Conservation (phyloP, 2,113 vertebrate species). For the Neofelis nebulosa region DNA sequence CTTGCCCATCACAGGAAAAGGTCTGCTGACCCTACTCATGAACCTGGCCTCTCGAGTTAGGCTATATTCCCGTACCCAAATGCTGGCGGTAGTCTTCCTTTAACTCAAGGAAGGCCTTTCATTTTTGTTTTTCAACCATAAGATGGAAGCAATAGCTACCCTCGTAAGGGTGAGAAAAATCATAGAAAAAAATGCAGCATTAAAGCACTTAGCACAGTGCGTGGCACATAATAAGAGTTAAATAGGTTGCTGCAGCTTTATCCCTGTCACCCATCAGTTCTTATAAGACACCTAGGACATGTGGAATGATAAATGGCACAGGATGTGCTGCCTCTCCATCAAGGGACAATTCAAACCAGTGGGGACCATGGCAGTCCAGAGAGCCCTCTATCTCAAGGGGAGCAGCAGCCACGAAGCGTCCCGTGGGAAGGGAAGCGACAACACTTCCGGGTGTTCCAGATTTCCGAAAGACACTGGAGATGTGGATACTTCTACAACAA, state of each 20-base stretch:
- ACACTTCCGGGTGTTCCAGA: background rate
- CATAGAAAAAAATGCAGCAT: background rate
- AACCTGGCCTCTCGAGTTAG: background rate
- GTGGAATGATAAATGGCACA: background rate
- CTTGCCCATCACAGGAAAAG: background rate
- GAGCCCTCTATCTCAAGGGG: too few species aligned
- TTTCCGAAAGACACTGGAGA: background rate
- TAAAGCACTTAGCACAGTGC: background rate
- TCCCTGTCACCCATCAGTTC: background rate
- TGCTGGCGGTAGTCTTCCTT: background rate
- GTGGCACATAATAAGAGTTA: background rate
- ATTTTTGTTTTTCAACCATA: background rate
- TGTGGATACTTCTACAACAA: background rate
- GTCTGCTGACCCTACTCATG: background rate
- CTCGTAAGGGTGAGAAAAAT: background rate
- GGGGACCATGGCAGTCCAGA: background rate
- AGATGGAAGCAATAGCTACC: background rate
- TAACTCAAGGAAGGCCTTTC: background rate
- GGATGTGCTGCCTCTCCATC: background rate
- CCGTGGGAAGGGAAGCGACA: too few species aligned
- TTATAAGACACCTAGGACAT: background rate
- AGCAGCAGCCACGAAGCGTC: background rate
- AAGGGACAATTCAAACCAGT: background rate
- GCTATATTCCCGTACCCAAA: background rate
- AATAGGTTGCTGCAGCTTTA: background rate